Base-by-base conservation (phyloP, 2,888 invertebrate species). In the Dioctria rufipes region DNA sequence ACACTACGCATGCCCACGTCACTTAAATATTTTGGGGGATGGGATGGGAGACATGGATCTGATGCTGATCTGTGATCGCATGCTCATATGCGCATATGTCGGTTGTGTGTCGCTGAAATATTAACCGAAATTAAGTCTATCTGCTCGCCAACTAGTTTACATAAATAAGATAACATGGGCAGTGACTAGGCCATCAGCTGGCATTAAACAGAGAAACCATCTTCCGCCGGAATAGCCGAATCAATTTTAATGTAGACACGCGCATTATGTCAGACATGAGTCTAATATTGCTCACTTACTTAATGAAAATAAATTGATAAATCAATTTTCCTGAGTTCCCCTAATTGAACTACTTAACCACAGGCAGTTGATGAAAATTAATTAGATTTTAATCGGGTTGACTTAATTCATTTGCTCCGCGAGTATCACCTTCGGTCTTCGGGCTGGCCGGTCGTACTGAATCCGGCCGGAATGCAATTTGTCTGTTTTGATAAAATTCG, bases 221-320 rank as follows among this genome's bases (percentile, higher is more conserved):
- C 81, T 83, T 83, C 83, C 83, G 83, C 66, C 83, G 83, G 83
- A 83, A 83, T 82, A 78, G 71, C 65, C 81, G 49, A 80, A 82
- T 81, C 80, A 81, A 82, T 81, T 80, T 80, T 73, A 82, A 82
- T 82, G 73, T 78, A 81, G 82, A 75, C 81, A 82, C 82, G 82
- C 82, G 81, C 80, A 82, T 81, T 82, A 78, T 82, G 82, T 82
- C 82, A 82, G 67, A 40, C 42, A 67, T 67, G 67, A 60, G 79
- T 54, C 66, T 69, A 58, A 58, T 54, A 11, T 60, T 58, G 51
- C 75, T 69, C 81, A 80, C 80, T 82, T 80, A 43, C 51, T 46
- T 66, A 63, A 80, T 81, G 67, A 73, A 81, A 78, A 80, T 81
- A 81, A 82, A 82, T 82, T 81, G 82, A 81, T 78, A 82, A 82